Evolutionary conservation across 2,113 vertebrate genomes (phyloP), one percentile per base, ranked within the genome.

Genomic region (Syrrhaptes paradoxus): DNA sequence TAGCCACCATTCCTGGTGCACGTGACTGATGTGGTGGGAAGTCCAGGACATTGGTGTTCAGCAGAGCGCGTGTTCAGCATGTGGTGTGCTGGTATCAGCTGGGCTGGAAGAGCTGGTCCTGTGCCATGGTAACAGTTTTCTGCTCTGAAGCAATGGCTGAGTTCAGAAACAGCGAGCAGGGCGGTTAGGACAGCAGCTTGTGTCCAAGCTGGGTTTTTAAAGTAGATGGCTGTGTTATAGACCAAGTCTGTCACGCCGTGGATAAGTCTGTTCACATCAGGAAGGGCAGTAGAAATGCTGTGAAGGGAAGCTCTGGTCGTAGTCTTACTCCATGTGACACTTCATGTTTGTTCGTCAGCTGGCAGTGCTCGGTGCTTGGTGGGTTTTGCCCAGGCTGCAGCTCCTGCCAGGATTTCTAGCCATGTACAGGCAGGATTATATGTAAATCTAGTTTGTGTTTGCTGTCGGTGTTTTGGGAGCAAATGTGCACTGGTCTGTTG

Each of bases 401-500:
- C n/a, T 65, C 24, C 32, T 78, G 22, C 18, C 31, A 15, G 19
- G n/a, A 16, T 34, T 52, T 58, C 10, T 34, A 46, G 31, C 54
- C 13, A 6, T 1, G 4, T 41, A 14, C 18, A 54, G 75, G 21
- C 49, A 29, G 32, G 59, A 13, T 9, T 19, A 2, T 2, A 0
- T 12, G 11, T 11, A 4, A 34, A 12, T 34, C 43, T 2, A 1
- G 15, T 3, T 70, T 2, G 4, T 80, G 36, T 38, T 72, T 9
- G 1, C 49, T 48, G 34, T 8, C 54, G 7, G 62, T 5, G n/a
- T 38, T 29, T 54, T 0, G 7, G 76, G 26, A 46, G 3, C 1
- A 2, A 24, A 15, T 0, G 0, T 34, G 24, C 7, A 14, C 12
- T 0, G 1, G 10, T 28, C n/a, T 34, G 20, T 1, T 59, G 32